Percentiles rank a stretch among this genome's conserved stretches.
These are phyloP conservation scores for Hoplostethus mediterraneus DNA, from an alignment of 2,797 vertebrate genomes.

Conservation along the genomic window DNA sequence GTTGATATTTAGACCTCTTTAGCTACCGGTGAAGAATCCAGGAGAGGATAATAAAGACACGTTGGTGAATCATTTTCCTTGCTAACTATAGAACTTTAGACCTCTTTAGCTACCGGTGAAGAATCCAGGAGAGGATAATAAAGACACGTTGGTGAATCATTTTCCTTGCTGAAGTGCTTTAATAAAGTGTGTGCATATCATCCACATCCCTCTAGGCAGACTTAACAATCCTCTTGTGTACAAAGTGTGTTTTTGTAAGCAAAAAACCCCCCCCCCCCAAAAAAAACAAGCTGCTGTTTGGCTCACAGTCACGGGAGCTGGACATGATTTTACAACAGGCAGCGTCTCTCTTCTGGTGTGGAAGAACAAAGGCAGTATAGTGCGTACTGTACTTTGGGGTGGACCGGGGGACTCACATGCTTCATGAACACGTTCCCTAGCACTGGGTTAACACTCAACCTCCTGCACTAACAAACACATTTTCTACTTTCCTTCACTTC, in stretches of 20 bases:
- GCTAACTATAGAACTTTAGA: no score
- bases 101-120: neutral
- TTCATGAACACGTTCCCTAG: neutral
- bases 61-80: no score
- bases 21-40: neutral
- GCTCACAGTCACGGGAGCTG: neutral
- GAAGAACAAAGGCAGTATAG: neutral
- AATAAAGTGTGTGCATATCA: neutral
- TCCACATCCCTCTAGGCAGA: no score
- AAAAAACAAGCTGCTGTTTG: neutral
- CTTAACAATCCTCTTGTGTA: neutral
- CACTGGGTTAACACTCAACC: neutral
- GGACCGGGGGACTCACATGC: neutral
- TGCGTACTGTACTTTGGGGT: neutral
- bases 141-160: neutral
- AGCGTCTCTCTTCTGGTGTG: neutral
- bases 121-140: neutral
- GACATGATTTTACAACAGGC: neutral
- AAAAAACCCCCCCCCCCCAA: no score
- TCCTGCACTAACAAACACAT: no score
- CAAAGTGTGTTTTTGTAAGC: neutral
- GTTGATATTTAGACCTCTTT: neutral
- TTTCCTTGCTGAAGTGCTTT: neutral
- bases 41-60: neutral
- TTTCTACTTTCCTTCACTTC: no score